Base-by-base conservation (phyloP, 2,113 vertebrate genomes). In the Cynocephalus volans region DNA sequence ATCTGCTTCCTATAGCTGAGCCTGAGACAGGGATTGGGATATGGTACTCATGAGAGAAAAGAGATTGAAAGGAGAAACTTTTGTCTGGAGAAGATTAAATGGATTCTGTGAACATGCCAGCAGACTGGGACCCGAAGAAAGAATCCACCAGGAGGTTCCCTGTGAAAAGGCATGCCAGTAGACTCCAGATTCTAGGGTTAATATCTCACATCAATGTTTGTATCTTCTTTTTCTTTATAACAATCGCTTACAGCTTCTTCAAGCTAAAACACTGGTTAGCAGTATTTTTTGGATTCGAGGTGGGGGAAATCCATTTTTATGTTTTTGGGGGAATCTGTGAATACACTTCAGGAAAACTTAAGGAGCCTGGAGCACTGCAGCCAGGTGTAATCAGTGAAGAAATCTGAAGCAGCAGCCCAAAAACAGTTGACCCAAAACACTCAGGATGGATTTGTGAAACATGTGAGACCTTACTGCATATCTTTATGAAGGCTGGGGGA, bases 1-100 rank as follows among this genome's bases (percentile, higher is more conserved):
- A 31, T 90, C 45, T 83, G 31, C 10, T 72, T 96, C 31, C 18
- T 94, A 52, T 73, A 93, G 70, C 52, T 92, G 87, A 97, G 17
- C 60, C 72, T 95, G 65, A 89, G 45, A 62, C 17, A 12, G 10
- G 26, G n/a, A 4, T 9, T 72, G 60, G 24, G 33, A 65, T 50
- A 52, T 45, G 56, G 23, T 50, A 75, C 26, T 50, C 79, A 23
- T 69, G 11, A 90, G 75, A 77, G 48, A 88, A 75, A 88, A 52
- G 73, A 94, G 26, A 88, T 33, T 0, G n/a, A 33, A 80, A 92
- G 82, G 45, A 50, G 15, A 48, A 81, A 62, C 6, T 48, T 90
- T 73, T 81, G 67, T 86, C 26, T 62, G 62, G 52, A 85, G 21
- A 50, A n/a, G 26, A 82, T 58, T 65, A 73, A 90, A 31, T 79